phyloP scores from a whole-genome alignment of 2,113 vertebrate species.

The Chamaea fasciata region DNA sequence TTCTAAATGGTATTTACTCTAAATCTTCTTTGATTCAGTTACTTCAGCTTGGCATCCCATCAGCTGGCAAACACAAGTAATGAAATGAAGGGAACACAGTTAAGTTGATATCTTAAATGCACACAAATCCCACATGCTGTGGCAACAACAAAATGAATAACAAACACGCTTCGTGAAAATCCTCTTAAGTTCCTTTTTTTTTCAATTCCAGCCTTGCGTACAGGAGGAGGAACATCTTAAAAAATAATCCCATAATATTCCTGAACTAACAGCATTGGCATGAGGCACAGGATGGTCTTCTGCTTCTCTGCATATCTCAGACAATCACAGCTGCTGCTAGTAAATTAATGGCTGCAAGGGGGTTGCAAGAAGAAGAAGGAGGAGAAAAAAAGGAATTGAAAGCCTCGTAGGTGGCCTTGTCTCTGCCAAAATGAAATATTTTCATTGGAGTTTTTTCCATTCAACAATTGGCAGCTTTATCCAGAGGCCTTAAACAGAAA shows the following conservation, averaged over 20 bases:
- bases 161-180: slow-evolving; percentile 44
- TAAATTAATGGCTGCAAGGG: slow-evolving; percentile 27
- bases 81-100: slow-evolving; percentile 33
- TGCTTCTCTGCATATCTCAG: background rate
- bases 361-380: background rate
- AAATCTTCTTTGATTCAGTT: slow-evolving; percentile 43
- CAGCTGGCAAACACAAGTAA: slow-evolving; percentile 28
- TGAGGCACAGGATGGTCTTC: background rate
- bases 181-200: slow-evolving; percentile 34
- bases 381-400: background rate
- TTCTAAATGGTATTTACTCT: slow-evolving; percentile 32
- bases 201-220: slow-evolving; percentile 10
- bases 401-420: slow-evolving; percentile 24
- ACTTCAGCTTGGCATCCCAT: slow-evolving; percentile 27
- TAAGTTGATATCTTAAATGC: slow-evolving; percentile 52
- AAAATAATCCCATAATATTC: slow-evolving; percentile 26
- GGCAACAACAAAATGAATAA: slow-evolving; percentile 49
- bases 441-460: slow-evolving; percentile 31
- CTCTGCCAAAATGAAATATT: slow-evolving; percentile 37
- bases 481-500: background rate
- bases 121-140: slow-evolving; percentile 52
- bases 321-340: slow-evolving; percentile 32
- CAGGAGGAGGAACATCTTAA: slow-evolving; percentile 14
- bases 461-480: slow-evolving; percentile 21
- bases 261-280: slow-evolving; percentile 17